Conservation (phyloP, 2,113 vertebrate genomes). For the Calidris pygmaea region DNA sequence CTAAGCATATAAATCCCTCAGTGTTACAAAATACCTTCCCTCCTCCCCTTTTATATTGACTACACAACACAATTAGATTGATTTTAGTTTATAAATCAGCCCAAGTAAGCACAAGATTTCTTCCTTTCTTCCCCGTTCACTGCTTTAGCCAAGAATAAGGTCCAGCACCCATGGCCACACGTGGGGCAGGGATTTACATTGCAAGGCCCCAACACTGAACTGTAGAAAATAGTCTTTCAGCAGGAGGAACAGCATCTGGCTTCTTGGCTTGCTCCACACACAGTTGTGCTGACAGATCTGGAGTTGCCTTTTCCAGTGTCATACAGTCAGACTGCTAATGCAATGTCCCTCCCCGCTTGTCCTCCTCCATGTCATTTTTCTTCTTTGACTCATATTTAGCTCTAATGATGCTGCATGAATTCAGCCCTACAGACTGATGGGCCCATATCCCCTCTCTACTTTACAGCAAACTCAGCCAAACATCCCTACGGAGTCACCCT, state of each 20-base stretch:
- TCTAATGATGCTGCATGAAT: background rate
- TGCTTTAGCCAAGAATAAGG: conserved; percentile 33
- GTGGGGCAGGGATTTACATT: conserved; percentile 32
- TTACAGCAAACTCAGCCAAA: background rate
- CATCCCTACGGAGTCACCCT: background rate
- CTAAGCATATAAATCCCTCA: background rate
- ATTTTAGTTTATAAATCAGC: background rate
- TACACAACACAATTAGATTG: background rate
- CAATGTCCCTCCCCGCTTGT: conserved; percentile 20
- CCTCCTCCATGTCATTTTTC: conserved; percentile 44
- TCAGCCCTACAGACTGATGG: background rate
- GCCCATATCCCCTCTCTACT: background rate
- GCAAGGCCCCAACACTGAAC: background rate
- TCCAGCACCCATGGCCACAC: background rate
- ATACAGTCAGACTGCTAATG: conserved; percentile 21
- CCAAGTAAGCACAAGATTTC: background rate
- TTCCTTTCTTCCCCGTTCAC: background rate
- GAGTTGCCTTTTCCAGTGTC: conserved; percentile 52
- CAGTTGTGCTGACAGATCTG: conserved; percentile 48
- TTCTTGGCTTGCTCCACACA: conserved; percentile 32
- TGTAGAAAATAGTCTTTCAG: conserved; percentile 40
- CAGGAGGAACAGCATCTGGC: conserved; percentile 45
- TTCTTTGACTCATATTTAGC: background rate
- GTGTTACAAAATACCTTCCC: background rate
- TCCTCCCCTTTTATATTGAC: background rate